A percentile compares a stretch with the other conserved stretches of the same genome.
These are phyloP conservation scores for Mamestra configurata DNA, from an alignment of 1,140 invertebrate species.

Conservation along the genomic window DNA sequence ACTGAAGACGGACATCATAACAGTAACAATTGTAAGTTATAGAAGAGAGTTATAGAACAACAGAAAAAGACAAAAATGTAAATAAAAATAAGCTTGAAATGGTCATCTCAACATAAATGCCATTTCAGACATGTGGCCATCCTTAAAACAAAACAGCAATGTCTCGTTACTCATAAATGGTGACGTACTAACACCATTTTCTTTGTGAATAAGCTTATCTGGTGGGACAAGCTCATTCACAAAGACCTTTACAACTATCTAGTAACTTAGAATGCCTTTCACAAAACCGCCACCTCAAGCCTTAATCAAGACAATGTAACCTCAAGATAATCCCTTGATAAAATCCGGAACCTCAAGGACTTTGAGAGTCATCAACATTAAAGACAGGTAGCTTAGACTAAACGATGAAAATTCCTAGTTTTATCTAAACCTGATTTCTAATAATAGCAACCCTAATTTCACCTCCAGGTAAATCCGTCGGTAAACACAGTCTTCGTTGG, in stretches of 20 bases:
- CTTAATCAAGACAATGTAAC: neutral
- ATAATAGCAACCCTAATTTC: constrained; percentile 43
- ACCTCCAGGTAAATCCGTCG: constrained; percentile 46
- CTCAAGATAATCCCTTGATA: neutral
- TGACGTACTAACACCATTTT: too few species aligned
- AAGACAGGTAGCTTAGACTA: neutral
- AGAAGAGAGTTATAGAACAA: too few species aligned
- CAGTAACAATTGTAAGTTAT: too few species aligned
- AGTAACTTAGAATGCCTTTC: neutral
- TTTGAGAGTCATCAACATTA: neutral
- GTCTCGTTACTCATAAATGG: too few species aligned
- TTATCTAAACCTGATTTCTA: neutral
- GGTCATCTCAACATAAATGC: too few species aligned
- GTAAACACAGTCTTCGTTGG: constrained; percentile 44
- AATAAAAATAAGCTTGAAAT: too few species aligned
- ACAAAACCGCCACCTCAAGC: neutral
- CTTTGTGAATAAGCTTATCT: too few species aligned
- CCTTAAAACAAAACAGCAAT: too few species aligned
- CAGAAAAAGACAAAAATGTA: too few species aligned
- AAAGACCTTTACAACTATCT: neutral
- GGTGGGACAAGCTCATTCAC: too few species aligned
- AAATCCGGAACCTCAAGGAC: neutral
- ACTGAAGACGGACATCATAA: too few species aligned
- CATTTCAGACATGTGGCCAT: too few species aligned
- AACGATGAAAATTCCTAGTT: constrained; percentile 4